Conservation (phyloP, 2,888 invertebrate species). For the Halocaridina rubra region DNA sequence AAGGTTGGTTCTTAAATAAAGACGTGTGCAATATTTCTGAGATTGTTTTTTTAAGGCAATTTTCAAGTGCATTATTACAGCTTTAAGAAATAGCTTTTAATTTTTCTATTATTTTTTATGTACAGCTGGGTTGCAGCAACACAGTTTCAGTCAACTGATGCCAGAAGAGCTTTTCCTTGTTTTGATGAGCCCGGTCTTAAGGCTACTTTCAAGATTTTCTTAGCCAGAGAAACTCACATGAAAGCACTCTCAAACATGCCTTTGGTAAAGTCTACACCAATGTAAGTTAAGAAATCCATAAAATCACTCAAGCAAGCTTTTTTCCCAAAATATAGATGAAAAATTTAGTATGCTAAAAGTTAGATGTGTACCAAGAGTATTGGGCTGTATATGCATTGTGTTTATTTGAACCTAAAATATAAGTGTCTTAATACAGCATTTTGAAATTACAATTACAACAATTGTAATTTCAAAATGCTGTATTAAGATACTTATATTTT, state of each 20-base stretch:
- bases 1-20: slow-evolving; percentile 22
- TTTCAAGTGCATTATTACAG: background rate
- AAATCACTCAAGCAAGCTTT: background rate
- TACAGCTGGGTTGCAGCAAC: slow-evolving; percentile 69
- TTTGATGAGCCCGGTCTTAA: slow-evolving; percentile 89
- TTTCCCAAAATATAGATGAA: no score
- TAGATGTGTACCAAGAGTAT: no score
- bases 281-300: slow-evolving; percentile 70
- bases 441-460: no score
- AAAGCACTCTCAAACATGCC: slow-evolving; percentile 85
- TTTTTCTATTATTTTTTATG: background rate
- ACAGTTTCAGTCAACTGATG: slow-evolving; percentile 67
- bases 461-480: no score
- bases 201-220: slow-evolving; percentile 81
- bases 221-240: slow-evolving; percentile 79
- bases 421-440: no score
- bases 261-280: slow-evolving; percentile 67
- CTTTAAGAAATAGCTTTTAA: background rate
- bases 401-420: no score
- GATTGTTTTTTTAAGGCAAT: background rate
- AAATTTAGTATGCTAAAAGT: no score
- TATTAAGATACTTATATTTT: no score
- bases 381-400: no score
- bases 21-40: background rate
- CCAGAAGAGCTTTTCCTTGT: slow-evolving; percentile 80